Evolutionary conservation across 1,140 invertebrate species (phyloP), one percentile per base, ranked within the genome.

Genomic region (Orius insidiosus): DNA sequence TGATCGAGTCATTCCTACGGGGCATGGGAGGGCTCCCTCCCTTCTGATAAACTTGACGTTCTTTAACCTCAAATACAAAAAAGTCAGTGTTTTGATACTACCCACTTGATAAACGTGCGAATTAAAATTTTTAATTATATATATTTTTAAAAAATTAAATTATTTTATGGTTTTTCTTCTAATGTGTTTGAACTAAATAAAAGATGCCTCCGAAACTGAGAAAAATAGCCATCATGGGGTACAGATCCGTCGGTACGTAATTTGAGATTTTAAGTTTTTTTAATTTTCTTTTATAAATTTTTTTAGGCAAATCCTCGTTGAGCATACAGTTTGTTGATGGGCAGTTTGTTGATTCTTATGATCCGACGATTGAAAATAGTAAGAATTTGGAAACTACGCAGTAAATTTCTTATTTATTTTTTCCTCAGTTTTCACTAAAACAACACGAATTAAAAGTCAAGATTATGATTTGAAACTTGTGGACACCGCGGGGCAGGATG

Each of bases 361-460:
- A 97, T 64, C 93, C 93, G 52, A 97, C 93, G 36, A 97, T 98
- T 64, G 94, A 98, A 77, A 96, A 97, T 59, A 95, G 87, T 92
- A 74, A 80, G 84, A 76, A 52, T 45, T 15, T 46, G 7, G 7
- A 19, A 37, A 18, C n/a, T 46, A 3, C 4, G 33, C n/a, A 19
- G 10, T 45, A 37, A 30, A 16, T 43, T 35, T 36, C 14, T 19
- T 39, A 9, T 40, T 41, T 33, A 8, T 6, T 34, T 43, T 43
- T 34, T 42, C 60, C 66, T 32, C 56, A 89, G 85, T 88, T 38
- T 95, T 95, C 60, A 85, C 80, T 36, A 97, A 97, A 67, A 80
- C 74, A 48, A 77, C 87, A 31, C 75, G 86, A 54, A 72, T 94
- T 7, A 80, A 85, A 63, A 88, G 87, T 47, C 88, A 94, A 67